phyloP scores from a whole-genome alignment of 2,888 invertebrate species.

The Pyrrhia umbra region DNA sequence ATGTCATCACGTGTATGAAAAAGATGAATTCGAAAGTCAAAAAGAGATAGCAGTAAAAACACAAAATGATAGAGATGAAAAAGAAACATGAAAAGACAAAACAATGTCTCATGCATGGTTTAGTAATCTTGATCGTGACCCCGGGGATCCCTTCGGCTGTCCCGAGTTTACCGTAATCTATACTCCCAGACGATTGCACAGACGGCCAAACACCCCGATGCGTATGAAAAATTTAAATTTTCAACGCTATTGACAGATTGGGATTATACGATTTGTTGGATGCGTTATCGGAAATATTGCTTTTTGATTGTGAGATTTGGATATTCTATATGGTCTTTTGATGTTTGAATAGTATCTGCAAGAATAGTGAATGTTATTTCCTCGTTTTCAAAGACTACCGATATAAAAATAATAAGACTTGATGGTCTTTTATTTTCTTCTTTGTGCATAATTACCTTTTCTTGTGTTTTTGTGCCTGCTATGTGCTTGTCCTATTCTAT shows the following conservation, averaged over 20 bases:
- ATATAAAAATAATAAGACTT: too few relatives aligned
- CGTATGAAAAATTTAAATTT: slow-evolving; percentile 35
- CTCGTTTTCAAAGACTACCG: too few relatives aligned
- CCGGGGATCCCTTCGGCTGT: slow-evolving; percentile 34
- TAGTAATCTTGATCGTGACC: slow-evolving; percentile 56
- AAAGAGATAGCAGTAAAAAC: neutral
- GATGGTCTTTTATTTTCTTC: too few relatives aligned
- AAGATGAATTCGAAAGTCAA: neutral
- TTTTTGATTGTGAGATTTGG: neutral
- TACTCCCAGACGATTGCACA: slow-evolving; percentile 48
- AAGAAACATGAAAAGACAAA: slow-evolving; percentile 16
- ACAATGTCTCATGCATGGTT: slow-evolving; percentile 23
- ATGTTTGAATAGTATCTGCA: neutral
- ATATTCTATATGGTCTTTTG: neutral
- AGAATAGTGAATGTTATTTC: neutral
- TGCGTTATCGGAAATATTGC: slow-evolving; percentile 4
- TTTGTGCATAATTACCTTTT: too few relatives aligned
- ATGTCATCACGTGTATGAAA: neutral
- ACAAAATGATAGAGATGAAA: neutral
- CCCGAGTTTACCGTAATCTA: slow-evolving; percentile 54
- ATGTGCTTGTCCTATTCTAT: too few relatives aligned
- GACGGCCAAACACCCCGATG: slow-evolving; percentile 48
- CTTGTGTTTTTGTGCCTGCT: too few relatives aligned
- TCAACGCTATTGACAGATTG: slow-evolving; percentile 34
- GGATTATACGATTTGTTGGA: neutral